Conservation (phyloP, 2,113 vertebrate species). For the Phodopus roborovskii region DNA sequence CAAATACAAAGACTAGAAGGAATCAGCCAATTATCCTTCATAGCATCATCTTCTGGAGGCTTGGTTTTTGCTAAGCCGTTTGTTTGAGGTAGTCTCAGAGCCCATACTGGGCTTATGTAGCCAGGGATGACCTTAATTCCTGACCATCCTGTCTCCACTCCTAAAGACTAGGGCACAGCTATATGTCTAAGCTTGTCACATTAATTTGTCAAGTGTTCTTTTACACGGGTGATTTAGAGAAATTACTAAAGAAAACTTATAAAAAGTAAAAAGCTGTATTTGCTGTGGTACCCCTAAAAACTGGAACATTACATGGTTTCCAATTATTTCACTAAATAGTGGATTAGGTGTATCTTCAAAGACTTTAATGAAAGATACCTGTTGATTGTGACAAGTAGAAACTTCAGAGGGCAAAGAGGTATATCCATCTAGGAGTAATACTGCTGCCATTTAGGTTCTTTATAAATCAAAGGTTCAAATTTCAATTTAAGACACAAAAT, state of each 20-base stretch:
- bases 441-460: background rate
- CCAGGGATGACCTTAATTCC: background rate
- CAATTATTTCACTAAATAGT: constrained; percentile 4
- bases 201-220: background rate
- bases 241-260: constrained; percentile 28
- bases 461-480: constrained; percentile 25
- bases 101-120: background rate
- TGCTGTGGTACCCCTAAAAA: constrained; percentile 38
- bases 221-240: background rate
- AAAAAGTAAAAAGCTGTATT: background rate
- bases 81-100: background rate
- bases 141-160: background rate
- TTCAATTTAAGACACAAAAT: constrained; percentile 2
- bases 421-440: background rate
- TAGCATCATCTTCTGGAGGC: background rate
- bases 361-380: constrained; percentile 42
- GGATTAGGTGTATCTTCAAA: background rate
- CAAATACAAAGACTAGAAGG: constrained; percentile 15
- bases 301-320: background rate
- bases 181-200: background rate
- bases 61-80: background rate
- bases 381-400: constrained; percentile 56
- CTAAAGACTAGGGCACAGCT: background rate
- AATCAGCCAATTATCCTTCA: constrained; percentile 21
- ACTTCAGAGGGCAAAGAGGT: background rate